phyloP scores from a whole-genome alignment of 1,140 invertebrate genomes.

The Zaprionus camerounensis region DNA sequence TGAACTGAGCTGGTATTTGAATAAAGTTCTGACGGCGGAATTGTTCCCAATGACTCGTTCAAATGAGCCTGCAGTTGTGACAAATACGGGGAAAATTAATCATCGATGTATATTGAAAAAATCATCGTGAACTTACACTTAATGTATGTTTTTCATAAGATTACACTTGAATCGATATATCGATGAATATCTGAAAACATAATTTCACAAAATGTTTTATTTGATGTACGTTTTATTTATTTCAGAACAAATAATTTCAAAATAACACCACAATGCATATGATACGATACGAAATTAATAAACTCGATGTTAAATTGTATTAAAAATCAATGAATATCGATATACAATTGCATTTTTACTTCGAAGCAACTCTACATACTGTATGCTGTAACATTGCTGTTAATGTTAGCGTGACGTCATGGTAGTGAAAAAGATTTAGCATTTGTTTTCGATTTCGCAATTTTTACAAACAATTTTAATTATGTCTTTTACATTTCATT shows the following conservation, averaged over 20 bases:
- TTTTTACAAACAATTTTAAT: neutral
- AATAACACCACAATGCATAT: neutral
- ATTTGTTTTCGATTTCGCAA: neutral
- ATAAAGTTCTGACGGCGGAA: neutral
- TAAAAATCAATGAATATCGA: constrained; percentile 4
- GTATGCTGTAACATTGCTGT: neutral
- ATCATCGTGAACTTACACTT: neutral
- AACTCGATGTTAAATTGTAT: neutral
- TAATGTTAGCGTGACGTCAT: constrained; percentile 4
- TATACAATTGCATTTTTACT: neutral
- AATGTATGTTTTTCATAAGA: neutral
- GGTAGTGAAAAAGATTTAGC: neutral
- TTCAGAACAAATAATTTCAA: neutral
- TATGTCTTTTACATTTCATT: neutral
- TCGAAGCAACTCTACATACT: neutral
- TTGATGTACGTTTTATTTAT: neutral
- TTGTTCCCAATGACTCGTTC: neutral
- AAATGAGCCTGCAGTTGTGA: neutral
- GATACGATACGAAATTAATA: neutral
- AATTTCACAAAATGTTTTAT: neutral
- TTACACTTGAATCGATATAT: neutral
- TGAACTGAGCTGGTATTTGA: neutral
- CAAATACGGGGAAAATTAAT: neutral
- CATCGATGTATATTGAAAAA: neutral
- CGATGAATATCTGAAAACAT: neutral